Base-by-base conservation (phyloP, 2,113 vertebrate genomes). In the Bos indicus region DNA sequence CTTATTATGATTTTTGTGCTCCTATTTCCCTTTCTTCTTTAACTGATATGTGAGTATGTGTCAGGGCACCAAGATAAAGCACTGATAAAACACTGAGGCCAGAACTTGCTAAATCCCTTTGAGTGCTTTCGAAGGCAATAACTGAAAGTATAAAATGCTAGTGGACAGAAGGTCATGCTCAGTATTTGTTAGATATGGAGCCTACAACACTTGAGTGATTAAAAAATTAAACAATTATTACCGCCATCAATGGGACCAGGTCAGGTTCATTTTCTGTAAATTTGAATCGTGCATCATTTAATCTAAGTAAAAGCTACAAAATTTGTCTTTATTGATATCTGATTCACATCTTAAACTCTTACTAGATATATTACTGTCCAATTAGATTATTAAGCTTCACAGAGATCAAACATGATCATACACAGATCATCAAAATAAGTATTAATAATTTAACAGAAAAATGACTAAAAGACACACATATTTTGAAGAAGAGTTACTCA, bases 291-390 rank as follows among this genome's bases (percentile, higher is more conserved):
- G 6, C 2, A 89, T 56, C 26, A 93, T 91, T 94, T 82, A 89
- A 88, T 87, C 54, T 77, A 95, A 91, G 94, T 82, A 95, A 94
- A 97, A 97, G 60, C 80, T 59, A 93, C 6, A 93, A 40, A 60
- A 91, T 85, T 21, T 95, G 2, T 81, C 54, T 88, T 90, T 74
- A 60, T 43, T 78, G 43, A 86, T 17, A 93, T 43, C 48, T 71
- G 15, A 80, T 84, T 90, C 25, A 52, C 7, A 95, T 36, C 19
- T 67, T 62, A 86, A 67, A 6, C 21, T 54, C 48, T 86, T 78
- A 83, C 17, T 52, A 92, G 36, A 74, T 64, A 67, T 19, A 96
- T 48, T 82, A 56, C 7, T 90, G n/a, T 12, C 16, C 51, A 43
- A 57, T 91, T 83, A 94, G n/a, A 84, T 40, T 78, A 36, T 91